Evolutionary conservation across 2,888 invertebrate genomes (phyloP).

Genomic region (Odontomyia ornata): DNA sequence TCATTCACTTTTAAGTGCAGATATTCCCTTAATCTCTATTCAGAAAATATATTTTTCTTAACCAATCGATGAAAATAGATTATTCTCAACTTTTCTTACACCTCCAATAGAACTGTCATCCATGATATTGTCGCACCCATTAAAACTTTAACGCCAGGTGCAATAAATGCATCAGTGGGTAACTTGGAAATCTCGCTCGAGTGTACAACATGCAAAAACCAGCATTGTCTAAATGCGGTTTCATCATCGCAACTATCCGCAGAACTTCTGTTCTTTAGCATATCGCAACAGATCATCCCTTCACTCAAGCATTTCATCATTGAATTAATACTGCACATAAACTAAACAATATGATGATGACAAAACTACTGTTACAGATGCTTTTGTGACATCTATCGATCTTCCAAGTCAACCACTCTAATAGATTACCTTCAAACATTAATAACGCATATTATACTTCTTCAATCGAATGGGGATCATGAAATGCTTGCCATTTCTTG

Average conservation of each 20-base stretch:
- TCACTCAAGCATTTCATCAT: not conserved
- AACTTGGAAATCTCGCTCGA: too few species aligned
- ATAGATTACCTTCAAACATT: slow-evolving; percentile 27
- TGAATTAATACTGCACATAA: not conserved
- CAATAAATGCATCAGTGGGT: too few species aligned
- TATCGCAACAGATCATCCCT: not conserved
- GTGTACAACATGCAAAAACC: too few species aligned
- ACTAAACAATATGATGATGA: slow-evolving; percentile 16
- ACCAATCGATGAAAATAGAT: too few species aligned
- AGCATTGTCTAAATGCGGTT: not conserved
- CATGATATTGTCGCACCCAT: too few species aligned
- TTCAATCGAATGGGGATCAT: slow-evolving; percentile 9
- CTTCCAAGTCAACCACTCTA: not conserved
- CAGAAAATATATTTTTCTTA: too few species aligned
- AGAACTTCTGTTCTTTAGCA: not conserved
- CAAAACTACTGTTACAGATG: slow-evolving; percentile 1
- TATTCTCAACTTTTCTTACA: too few species aligned
- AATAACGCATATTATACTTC: not conserved
- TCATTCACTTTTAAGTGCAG: too few species aligned
- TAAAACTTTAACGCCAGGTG: too few species aligned
- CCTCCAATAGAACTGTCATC: too few species aligned
- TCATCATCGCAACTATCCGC: not conserved
- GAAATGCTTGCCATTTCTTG: not conserved
- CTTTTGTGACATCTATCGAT: not conserved
- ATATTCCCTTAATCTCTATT: too few species aligned